Evolutionary conservation across 2,888 invertebrate genomes (phyloP), one percentile per base, ranked within the genome.

Genomic region (Erebia palarica): DNA sequence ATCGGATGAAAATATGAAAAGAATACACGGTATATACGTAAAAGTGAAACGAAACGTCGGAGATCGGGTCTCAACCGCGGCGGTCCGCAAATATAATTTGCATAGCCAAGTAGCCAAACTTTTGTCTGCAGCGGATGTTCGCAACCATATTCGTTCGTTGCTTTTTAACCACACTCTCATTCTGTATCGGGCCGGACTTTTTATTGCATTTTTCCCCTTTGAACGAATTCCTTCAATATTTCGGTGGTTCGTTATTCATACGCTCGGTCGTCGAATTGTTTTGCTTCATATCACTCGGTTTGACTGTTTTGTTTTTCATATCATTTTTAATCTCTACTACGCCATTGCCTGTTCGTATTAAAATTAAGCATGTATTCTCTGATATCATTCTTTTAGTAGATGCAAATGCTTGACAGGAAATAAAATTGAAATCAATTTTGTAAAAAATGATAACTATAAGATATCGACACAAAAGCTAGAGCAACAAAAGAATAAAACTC

Each of bases 41-140:
- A 84, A 90, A 91, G 91, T 90, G 91, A 91, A 94, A 93, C 88
- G 93, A 86, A 92, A 92, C 85, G 90, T 86, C 84, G 88, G 88
- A 89, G 92, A 92, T 92, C 91, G 90, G 86, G 88, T 88, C 90
- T 86, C 88, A 84, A 85, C 84, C 87, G 87, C 85, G 87, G 88
- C 88, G 88, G 93, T 93, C 93, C 88, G 93, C 93, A 94, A 94
- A 94, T 93, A 93, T 93, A 93, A 94, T 94, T 94, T 94, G 93
- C 94, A 94, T 94, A 93, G 91, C 84, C 93, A 93, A 94, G 91
- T 94, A 92, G 91, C 86, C 89, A 80, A 89, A 93, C 91, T 90
- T 92, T 92, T 91, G 93, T 92, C 90, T 92, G 92, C 88, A 86
- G 82, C 91, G 90, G 91, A 90, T 90, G 90, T 90, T 92, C 88